Evolutionary conservation across 2,888 invertebrate species (phyloP).

Genomic region (Amiota communis): DNA sequence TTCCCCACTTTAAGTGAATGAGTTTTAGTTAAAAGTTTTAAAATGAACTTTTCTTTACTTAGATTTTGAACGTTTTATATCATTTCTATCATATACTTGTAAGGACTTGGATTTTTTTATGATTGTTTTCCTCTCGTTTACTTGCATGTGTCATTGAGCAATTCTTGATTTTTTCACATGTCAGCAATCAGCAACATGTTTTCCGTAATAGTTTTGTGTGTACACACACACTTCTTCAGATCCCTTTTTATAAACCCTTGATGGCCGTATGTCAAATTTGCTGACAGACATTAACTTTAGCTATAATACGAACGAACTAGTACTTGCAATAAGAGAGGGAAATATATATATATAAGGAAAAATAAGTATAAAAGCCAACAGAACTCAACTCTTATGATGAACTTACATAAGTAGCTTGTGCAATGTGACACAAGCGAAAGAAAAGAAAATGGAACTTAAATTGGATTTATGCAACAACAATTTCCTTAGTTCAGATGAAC

Average conservation of each 20-base stretch:
- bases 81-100: neutral
- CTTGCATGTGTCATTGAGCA: neutral
- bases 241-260: too few species aligned
- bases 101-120: too few species aligned
- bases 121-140: too few species aligned
- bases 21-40: conserved; percentile 10
- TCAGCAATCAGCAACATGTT: too few species aligned
- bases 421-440: conserved; percentile 1
- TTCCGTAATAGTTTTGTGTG: too few species aligned
- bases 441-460: conserved; percentile 11
- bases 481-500: neutral
- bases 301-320: too few species aligned
- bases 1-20: neutral
- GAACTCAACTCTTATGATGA: conserved; percentile 1
- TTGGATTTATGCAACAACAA: conserved; percentile 13
- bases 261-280: too few species aligned
- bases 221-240: too few species aligned
- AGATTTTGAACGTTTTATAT: neutral
- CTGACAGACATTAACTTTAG: too few species aligned
- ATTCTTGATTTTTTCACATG: too few species aligned
- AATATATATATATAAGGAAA: too few species aligned
- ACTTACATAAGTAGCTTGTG: conserved; percentile 17
- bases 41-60: conserved; percentile 5
- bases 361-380: neutral
- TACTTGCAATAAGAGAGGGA: too few species aligned